Evolutionary conservation across 2,113 vertebrate genomes (phyloP), one percentile per base, ranked within the genome.

Genomic region (Chlamydotis undulata): DNA sequence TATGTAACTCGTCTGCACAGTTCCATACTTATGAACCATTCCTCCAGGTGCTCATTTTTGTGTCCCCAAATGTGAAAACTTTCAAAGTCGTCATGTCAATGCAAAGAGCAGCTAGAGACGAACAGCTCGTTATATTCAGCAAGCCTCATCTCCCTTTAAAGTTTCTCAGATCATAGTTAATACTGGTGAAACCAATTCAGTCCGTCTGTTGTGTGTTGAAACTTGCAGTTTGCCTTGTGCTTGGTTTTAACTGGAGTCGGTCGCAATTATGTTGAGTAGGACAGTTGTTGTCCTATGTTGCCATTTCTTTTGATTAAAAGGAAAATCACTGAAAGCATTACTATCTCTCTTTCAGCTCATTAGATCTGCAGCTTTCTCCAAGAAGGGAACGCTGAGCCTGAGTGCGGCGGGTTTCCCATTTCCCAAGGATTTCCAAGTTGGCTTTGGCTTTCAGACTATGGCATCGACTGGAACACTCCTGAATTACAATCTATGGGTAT

Each of bases 361-460:
- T 75, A 97, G 98, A 57, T 94, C 97, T 60, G 98, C 98, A 73
- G 94, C 97, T 7, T 98, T 98, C 90, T 98, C 97, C 80, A 96
- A 83, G 85, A 95, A 78, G 9, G 98, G 98, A 84, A 97, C 93
- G 4, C 45, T 98, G 86, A 97, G 90, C 39, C 93, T 98, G 69
- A 97, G 50, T 65, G 68, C 94, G 4, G 25, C 47, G 14, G 83
- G 60, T 21, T 92, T 96, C 18, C 73, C 93, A 3, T 94, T 69
- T 56, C 83, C 97, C 6, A 43, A 85, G 33, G 86, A 97, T 64
- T 98, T 98, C 84, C 98, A 98, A 94, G 93, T 97, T 78, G 97
- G 98, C 35, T 98, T 98, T 92, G 98, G 98, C 37, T 98, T 98
- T 95, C 96, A 97, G 84, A 98, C 98, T 28, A 95, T 85, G 49